A percentile compares a stretch with the other conserved stretches of the same genome.
Evolutionary conservation across 2,113 vertebrate genomes (phyloP).

Genomic region (Hemiscyllium ocellatum): DNA sequence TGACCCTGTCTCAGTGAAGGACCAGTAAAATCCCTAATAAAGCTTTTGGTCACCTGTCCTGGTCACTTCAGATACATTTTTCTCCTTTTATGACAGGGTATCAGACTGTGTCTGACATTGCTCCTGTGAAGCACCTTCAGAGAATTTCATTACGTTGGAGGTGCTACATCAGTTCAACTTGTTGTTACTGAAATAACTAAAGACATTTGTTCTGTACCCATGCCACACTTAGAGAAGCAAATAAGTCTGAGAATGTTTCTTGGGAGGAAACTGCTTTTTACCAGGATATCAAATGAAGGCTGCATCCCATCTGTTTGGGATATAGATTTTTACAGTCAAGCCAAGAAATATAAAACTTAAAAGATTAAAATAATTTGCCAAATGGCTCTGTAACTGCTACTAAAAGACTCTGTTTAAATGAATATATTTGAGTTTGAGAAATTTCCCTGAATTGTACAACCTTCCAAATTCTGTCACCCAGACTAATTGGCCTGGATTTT

Average conservation of each 20-base stretch:
- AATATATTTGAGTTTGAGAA: neutral
- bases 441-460: neutral
- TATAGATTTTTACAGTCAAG: neutral
- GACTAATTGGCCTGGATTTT: neutral
- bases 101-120: neutral
- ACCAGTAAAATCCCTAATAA: no score
- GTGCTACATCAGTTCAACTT: neutral
- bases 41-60: neutral
- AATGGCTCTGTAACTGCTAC: neutral
- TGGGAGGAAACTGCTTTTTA: neutral
- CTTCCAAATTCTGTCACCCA: neutral
- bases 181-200: neutral
- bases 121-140: neutral
- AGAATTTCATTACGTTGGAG: neutral
- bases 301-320: neutral
- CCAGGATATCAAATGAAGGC: neutral
- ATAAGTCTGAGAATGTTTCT: neutral
- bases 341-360: constrained; percentile 33
- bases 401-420: neutral
- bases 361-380: constrained; percentile 26
- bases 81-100: neutral
- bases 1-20: no score
- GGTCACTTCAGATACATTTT: neutral
- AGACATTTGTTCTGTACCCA: neutral
- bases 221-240: neutral